Percentiles rank a stretch among this genome's conserved stretches.
These are phyloP conservation scores for Pararge aegeria DNA, from an alignment of 1,140 invertebrate genomes.

Conservation along the genomic window DNA sequence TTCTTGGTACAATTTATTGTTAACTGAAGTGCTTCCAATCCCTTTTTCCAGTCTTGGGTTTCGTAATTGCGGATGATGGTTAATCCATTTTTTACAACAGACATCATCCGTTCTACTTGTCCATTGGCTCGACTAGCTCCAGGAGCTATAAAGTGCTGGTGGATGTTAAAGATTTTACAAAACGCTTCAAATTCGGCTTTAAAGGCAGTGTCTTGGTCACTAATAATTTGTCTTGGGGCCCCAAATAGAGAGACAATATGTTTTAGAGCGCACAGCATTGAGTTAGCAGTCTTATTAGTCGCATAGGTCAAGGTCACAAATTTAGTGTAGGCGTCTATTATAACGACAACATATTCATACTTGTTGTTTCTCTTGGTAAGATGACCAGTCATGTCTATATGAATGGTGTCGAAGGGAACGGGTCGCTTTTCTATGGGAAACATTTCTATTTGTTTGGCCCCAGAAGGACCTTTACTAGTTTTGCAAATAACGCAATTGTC, in stretches of 20 bases:
- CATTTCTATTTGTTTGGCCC: too few species aligned
- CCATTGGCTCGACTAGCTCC: slow-evolving; percentile 33
- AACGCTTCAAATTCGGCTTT: slow-evolving; percentile 36
- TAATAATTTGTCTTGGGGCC: slow-evolving; percentile 28
- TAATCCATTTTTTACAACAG: slow-evolving; percentile 21
- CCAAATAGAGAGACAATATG: slow-evolving; percentile 38
- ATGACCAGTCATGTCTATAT: slow-evolving; percentile 48
- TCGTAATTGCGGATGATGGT: slow-evolving; percentile 21
- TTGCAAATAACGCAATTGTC: slow-evolving; percentile 31
- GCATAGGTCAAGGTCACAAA: slow-evolving; percentile 35
- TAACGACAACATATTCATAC: slow-evolving; percentile 44
- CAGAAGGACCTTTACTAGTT: slow-evolving; percentile 30
- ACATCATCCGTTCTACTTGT: slow-evolving; percentile 28
- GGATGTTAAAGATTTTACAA: slow-evolving; percentile 32
- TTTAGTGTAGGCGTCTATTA: slow-evolving; percentile 55
- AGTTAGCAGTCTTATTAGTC: slow-evolving; percentile 34
- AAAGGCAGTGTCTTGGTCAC: slow-evolving; percentile 42
- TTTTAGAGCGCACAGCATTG: slow-evolving; percentile 32
- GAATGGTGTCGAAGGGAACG: slow-evolving; percentile 35
- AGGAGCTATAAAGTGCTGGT: slow-evolving; percentile 35
- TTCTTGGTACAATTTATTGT: slow-evolving; percentile 26
- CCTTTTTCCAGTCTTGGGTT: slow-evolving; percentile 20
- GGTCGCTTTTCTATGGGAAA: slow-evolving; percentile 41
- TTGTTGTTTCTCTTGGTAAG: slow-evolving; percentile 31
- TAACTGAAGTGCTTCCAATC: slow-evolving; percentile 16